phyloP scores from a whole-genome alignment of 2,888 invertebrate genomes.

The Willowsia nigromaculata region DNA sequence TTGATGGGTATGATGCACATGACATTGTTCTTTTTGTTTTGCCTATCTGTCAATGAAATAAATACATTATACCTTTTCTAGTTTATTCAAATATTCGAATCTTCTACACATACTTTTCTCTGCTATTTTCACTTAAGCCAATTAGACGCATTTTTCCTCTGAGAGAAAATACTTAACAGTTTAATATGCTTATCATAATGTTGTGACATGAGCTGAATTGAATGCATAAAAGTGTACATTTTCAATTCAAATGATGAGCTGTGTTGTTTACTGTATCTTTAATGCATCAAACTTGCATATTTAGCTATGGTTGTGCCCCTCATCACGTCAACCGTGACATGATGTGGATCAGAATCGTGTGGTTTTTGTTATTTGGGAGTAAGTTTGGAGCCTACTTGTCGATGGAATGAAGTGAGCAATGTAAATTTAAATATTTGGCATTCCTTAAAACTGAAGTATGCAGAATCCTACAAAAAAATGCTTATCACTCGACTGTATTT shows the following conservation, averaged over 20 bases:
- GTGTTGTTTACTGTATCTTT: slow-evolving; percentile 34
- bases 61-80: too few species aligned
- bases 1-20: neutral
- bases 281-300: neutral
- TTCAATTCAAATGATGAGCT: slow-evolving; percentile 46
- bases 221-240: neutral
- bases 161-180: slow-evolving; percentile 23
- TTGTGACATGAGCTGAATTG: slow-evolving; percentile 62
- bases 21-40: slow-evolving; percentile 9
- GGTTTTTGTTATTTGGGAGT: neutral
- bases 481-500: neutral
- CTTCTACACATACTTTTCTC: neutral
- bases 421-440: slow-evolving; percentile 67
- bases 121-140: slow-evolving; percentile 26
- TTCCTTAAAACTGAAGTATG: slow-evolving; percentile 39
- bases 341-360: slow-evolving; percentile 63
- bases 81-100: neutral
- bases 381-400: slow-evolving; percentile 30
- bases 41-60: neutral
- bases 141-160: slow-evolving; percentile 38
- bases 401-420: slow-evolving; percentile 50
- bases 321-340: slow-evolving; percentile 68
- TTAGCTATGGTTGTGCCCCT: slow-evolving; percentile 52
- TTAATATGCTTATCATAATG: slow-evolving; percentile 50
- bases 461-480: neutral